Evolutionary conservation across 2,113 vertebrate genomes (phyloP).

Genomic region (Brachionichthys hirsutus): DNA sequence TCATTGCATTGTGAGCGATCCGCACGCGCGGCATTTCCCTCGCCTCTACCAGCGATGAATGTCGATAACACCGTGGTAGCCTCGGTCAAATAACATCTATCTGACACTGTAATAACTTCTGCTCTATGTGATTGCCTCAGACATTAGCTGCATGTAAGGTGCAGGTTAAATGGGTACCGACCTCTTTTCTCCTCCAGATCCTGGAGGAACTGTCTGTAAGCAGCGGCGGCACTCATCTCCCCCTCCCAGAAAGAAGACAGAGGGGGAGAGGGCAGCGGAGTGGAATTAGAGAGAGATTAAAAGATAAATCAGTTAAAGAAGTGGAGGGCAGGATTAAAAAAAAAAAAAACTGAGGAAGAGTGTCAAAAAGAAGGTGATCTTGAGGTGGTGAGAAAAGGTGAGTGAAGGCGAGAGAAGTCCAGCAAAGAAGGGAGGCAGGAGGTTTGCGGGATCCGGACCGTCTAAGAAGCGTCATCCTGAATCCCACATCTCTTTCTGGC

Average conservation of each 20-base stretch:
- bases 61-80: neutral
- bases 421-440: neutral
- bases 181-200: slow-evolving; percentile 80
- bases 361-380: neutral
- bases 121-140: neutral
- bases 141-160: neutral
- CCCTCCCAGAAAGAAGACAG: slow-evolving; percentile 22
- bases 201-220: slow-evolving; percentile 79
- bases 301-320: slow-evolving; percentile 1
- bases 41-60: neutral
- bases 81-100: rapidly evolving
- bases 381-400: neutral
- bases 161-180: slow-evolving; percentile 53
- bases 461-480: slow-evolving; percentile 53
- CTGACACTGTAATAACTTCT: neutral
- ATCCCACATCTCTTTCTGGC: slow-evolving; percentile 50
- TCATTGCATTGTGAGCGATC: slow-evolving; percentile 18
- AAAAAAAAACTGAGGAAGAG: slow-evolving; percentile 4
- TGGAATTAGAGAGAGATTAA: neutral
- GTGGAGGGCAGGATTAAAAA: neutral
- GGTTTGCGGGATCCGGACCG: slow-evolving; percentile 36
- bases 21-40: slow-evolving; percentile 27
- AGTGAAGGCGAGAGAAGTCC: slow-evolving; percentile 4
- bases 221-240: slow-evolving; percentile 72
- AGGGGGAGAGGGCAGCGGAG: neutral